A percentile compares a stretch with the other conserved stretches of the same genome.
Conservation (phyloP, 2,797 vertebrate genomes). For the Alfaro cultratus region DNA sequence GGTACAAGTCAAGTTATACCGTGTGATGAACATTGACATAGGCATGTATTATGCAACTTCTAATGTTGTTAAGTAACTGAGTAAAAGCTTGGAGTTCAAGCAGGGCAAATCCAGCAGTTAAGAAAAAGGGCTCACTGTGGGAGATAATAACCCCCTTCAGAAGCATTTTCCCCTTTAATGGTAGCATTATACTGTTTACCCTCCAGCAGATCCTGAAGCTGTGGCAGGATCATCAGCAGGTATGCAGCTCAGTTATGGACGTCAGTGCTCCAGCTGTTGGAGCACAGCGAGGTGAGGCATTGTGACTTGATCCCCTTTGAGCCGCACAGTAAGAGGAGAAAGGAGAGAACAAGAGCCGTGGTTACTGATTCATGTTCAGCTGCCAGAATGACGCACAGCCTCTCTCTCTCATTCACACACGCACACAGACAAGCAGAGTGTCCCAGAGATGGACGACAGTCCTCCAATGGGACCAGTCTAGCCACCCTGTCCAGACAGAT, state of each 20-base stretch:
- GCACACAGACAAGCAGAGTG: conserved; percentile 10
- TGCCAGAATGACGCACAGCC: conserved; percentile 62
- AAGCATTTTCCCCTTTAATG: not conserved
- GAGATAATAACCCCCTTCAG: not conserved
- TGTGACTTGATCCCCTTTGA: conserved; percentile 53
- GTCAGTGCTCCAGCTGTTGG: conserved; percentile 35
- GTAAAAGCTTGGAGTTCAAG: not conserved
- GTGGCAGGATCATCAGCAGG: not conserved
- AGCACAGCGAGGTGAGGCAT: conserved; percentile 30
- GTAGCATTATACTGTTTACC: not conserved
- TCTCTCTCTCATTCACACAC: not conserved
- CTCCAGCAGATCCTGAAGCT: not conserved
- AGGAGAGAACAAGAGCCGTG: conserved; percentile 56
- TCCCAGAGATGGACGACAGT: conserved; percentile 49
- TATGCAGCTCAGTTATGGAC: conserved; percentile 2
- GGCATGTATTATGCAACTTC: conserved; percentile 13
- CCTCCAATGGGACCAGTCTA: conserved; percentile 21
- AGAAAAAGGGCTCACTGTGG: not conserved
- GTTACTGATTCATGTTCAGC: conserved; percentile 67
- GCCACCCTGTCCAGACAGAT: conserved; percentile 52
- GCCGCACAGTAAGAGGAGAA: conserved; percentile 48
- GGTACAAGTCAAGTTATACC: not conserved
- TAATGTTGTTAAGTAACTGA: conserved; percentile 9
- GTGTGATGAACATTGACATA: not conserved
- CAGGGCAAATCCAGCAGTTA: not conserved